These are phyloP conservation scores for Tor tambroides DNA, from an alignment of 2,113 vertebrate genomes.

Conservation along the genomic window DNA sequence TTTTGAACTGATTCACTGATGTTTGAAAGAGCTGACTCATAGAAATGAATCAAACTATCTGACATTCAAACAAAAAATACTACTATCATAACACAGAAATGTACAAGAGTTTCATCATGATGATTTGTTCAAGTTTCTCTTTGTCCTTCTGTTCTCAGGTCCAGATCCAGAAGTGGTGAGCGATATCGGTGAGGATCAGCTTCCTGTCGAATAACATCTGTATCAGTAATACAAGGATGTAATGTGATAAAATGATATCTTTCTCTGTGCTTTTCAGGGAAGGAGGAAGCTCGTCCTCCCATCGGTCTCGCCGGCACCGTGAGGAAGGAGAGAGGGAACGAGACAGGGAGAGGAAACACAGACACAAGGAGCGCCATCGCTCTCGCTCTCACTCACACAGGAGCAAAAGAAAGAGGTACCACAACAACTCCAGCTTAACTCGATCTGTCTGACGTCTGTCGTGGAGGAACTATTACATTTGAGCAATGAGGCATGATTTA, in stretches of 20 bases:
- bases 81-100: too few relatives aligned
- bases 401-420: constrained; percentile 76
- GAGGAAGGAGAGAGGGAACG: constrained; percentile 74
- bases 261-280: constrained; percentile 63
- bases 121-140: not conserved
- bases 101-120: not conserved
- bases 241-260: not conserved
- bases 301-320: constrained; percentile 75
- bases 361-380: constrained; percentile 78
- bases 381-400: constrained; percentile 80
- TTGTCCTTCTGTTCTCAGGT: constrained; percentile 61
- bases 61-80: not conserved
- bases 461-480: not conserved
- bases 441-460: not conserved
- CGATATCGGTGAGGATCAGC: constrained; percentile 71
- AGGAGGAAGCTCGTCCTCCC: constrained; percentile 75
- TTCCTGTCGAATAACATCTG: not conserved
- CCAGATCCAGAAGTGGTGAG: constrained; percentile 78
- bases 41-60: not conserved
- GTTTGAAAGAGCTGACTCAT: not conserved
- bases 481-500: not conserved
- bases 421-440: not conserved
- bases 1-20: too few relatives aligned
- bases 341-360: constrained; percentile 76
- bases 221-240: not conserved